These are phyloP conservation scores for Drosophila prolongata DNA, from an alignment of 2,888 invertebrate species.

Conservation along the genomic window DNA sequence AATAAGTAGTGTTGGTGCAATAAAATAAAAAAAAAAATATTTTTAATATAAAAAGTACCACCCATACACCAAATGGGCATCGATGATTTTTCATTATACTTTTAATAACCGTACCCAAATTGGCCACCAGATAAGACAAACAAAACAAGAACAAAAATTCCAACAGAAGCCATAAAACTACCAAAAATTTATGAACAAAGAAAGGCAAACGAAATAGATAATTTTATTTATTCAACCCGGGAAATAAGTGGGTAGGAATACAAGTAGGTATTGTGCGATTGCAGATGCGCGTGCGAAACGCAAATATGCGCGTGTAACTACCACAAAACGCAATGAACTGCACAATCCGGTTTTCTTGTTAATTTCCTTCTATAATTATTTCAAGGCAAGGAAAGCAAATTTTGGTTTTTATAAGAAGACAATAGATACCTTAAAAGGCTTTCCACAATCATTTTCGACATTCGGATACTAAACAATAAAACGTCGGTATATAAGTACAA, in stretches of 20 bases:
- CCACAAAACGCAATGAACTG: conserved; percentile 10
- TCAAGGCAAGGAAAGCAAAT: conserved; percentile 35
- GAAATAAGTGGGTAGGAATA: neutral
- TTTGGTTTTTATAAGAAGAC: conserved; percentile 35
- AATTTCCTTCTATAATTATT: conserved; percentile 33
- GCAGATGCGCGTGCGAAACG: conserved; percentile 64
- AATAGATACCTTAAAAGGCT: conserved; percentile 33
- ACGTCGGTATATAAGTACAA: conserved; percentile 41
- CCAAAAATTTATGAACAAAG: conserved; percentile 62
- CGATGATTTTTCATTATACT: conserved; percentile 60
- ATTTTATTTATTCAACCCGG: conserved; percentile 11
- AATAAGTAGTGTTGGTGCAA: neutral
- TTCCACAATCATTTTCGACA: conserved; percentile 30
- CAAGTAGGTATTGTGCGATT: conserved; percentile 1
- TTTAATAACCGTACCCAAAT: conserved; percentile 63
- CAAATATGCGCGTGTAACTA: conserved; percentile 48
- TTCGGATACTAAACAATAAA: conserved; percentile 15
- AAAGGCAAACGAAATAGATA: conserved; percentile 41
- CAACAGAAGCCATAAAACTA: conserved; percentile 55
- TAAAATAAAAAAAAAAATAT: neutral
- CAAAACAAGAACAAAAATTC: conserved; percentile 36
- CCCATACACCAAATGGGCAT: conserved; percentile 53
- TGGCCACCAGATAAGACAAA: conserved; percentile 60
- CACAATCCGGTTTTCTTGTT: conserved; percentile 13
- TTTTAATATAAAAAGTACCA: conserved; percentile 40